These are phyloP conservation scores for Melieria omissa DNA, from an alignment of 2,888 invertebrate genomes.

Conservation along the genomic window DNA sequence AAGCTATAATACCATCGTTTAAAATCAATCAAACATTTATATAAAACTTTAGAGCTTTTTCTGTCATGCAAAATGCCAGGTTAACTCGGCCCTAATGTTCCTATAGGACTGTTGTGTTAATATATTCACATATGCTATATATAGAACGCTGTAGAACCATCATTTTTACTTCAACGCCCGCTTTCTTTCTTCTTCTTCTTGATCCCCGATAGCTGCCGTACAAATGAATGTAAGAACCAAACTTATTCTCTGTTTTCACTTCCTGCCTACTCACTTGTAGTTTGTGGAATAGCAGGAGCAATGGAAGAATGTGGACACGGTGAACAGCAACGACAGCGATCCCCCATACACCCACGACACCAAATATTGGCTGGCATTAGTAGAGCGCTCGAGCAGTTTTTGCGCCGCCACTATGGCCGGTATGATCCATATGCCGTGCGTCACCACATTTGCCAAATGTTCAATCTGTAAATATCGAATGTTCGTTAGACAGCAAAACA, in stretches of 20 bases:
- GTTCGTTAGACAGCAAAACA: not conserved
- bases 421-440: constrained; percentile 89
- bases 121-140: too few species aligned
- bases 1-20: too few species aligned
- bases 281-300: constrained; percentile 81
- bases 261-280: constrained; percentile 65
- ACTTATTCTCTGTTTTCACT: not conserved
- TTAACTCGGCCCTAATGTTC: too few species aligned
- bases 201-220: not conserved
- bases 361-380: constrained; percentile 78
- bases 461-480: constrained; percentile 72
- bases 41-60: too few species aligned
- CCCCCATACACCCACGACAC: constrained; percentile 89
- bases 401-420: constrained; percentile 84
- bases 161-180: too few species aligned
- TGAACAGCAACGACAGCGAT: constrained; percentile 85
- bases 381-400: constrained; percentile 79
- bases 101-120: too few species aligned
- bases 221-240: constrained; percentile 28
- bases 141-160: too few species aligned
- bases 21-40: too few species aligned
- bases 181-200: too few species aligned
- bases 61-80: too few species aligned
- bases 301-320: constrained; percentile 90
- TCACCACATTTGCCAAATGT: constrained; percentile 90